Conservation (phyloP, 2,888 invertebrate genomes). For the Drosophila birchii region DNA sequence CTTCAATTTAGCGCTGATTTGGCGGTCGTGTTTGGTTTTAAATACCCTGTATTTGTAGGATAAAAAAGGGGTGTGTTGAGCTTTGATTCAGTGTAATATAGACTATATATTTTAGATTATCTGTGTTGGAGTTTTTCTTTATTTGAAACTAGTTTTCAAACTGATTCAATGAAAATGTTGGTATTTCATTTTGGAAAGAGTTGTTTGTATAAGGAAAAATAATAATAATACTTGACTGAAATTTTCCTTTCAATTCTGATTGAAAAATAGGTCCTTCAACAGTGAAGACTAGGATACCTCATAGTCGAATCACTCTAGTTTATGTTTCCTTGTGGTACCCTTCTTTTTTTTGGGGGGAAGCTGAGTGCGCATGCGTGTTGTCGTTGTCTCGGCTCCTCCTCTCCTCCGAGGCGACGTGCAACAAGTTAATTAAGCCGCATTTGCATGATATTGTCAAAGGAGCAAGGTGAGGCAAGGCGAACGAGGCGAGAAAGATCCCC, state of each 20-base stretch:
- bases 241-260: no score
- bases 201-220: no score
- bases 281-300: background rate
- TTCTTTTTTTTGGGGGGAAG: constrained; percentile 33
- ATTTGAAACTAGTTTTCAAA: no score
- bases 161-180: no score
- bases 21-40: constrained; percentile 65
- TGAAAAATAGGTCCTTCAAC: no score
- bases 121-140: background rate
- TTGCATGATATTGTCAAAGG: constrained; percentile 77
- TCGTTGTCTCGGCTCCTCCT: constrained; percentile 30
- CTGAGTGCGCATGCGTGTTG: constrained; percentile 77
- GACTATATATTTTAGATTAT: background rate
- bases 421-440: constrained; percentile 84
- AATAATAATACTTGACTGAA: no score
- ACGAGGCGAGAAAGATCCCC: constrained; percentile 16
- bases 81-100: no score
- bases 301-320: background rate
- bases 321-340: background rate
- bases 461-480: background rate
- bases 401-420: constrained; percentile 75
- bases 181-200: no score
- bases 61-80: background rate
- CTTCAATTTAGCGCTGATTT: constrained; percentile 79
- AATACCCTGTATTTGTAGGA: background rate